Evolutionary conservation across 2,113 vertebrate genomes (phyloP).

Genomic region (Periophthalmodon schlosseri): DNA sequence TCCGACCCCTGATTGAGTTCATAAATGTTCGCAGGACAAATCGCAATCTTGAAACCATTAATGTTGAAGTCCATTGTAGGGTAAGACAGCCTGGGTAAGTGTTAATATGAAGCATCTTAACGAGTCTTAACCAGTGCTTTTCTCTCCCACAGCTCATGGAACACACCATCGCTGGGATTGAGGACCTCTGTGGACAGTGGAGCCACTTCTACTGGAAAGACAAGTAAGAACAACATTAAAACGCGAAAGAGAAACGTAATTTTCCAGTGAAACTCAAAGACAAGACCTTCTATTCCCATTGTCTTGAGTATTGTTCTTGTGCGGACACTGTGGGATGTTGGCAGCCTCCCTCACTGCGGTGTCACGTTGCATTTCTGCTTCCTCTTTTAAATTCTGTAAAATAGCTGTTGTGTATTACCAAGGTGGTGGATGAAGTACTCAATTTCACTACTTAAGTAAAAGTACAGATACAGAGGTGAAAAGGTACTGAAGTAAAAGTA

Average conservation of each 20-base stretch:
- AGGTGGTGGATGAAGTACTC: no score
- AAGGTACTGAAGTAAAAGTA: no score
- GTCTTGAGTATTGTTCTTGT: constrained; percentile 29
- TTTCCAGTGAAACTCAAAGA: constrained; percentile 5
- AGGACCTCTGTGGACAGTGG: constrained; percentile 98
- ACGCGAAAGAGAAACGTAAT: background rate
- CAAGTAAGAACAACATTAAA: constrained; percentile 80
- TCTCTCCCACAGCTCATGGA: constrained; percentile 86
- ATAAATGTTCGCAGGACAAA: constrained; percentile 93
- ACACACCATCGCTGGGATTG: constrained; percentile 90
- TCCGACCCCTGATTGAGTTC: constrained; percentile 91
- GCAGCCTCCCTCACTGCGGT: constrained; percentile 13
- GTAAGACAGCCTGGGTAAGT: constrained; percentile 66
- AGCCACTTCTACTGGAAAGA: constrained; percentile 97
- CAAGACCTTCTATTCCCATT: constrained; percentile 27
- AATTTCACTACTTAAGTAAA: no score
- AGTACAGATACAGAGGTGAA: no score
- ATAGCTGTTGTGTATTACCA: background rate
- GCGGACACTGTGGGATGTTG: constrained; percentile 14
- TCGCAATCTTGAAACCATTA: constrained; percentile 88
- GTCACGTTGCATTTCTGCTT: constrained; percentile 40
- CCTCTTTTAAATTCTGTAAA: background rate
- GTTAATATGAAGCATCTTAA: background rate
- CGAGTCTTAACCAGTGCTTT: background rate
- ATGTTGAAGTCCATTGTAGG: constrained; percentile 90